Evolutionary conservation across 1,140 invertebrate genomes (phyloP).

Genomic region (Papilio machaon): DNA sequence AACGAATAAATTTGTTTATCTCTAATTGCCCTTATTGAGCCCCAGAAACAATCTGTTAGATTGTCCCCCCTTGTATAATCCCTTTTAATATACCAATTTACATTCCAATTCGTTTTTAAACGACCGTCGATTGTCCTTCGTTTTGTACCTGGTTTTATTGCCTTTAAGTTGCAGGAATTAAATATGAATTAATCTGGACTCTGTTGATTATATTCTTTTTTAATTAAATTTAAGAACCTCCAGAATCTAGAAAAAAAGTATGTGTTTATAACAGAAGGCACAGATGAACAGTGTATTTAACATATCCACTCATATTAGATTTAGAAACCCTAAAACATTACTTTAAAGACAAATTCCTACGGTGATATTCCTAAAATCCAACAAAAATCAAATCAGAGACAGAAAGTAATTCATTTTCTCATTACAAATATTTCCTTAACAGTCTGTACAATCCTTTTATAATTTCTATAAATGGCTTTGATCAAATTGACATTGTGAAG

Average conservation of each 20-base stretch:
- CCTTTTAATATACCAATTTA: slow-evolving; percentile 30
- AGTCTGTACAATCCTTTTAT: slow-evolving; percentile 11
- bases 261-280: no score
- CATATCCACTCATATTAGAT: no score
- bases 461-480: slow-evolving; percentile 32
- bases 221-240: no score
- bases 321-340: no score
- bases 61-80: slow-evolving; percentile 2
- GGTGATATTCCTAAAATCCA: not conserved
- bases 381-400: not conserved
- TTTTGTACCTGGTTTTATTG: slow-evolving; percentile 17
- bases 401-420: not conserved
- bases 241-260: no score
- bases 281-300: no score
- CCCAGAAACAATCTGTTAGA: slow-evolving; percentile 21
- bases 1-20: slow-evolving; percentile 24
- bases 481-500: slow-evolving; percentile 32
- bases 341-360: not conserved
- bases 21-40: slow-evolving; percentile 24
- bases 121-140: slow-evolving; percentile 14
- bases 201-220: not conserved
- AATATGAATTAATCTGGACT: not conserved
- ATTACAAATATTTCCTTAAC: slow-evolving; percentile 22
- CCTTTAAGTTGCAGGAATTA: slow-evolving; percentile 14
- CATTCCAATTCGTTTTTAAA: slow-evolving; percentile 27